Evolutionary conservation across 2,888 invertebrate species (phyloP), one percentile per base, ranked within the genome.

Genomic region (Ichneumon xanthorius): DNA sequence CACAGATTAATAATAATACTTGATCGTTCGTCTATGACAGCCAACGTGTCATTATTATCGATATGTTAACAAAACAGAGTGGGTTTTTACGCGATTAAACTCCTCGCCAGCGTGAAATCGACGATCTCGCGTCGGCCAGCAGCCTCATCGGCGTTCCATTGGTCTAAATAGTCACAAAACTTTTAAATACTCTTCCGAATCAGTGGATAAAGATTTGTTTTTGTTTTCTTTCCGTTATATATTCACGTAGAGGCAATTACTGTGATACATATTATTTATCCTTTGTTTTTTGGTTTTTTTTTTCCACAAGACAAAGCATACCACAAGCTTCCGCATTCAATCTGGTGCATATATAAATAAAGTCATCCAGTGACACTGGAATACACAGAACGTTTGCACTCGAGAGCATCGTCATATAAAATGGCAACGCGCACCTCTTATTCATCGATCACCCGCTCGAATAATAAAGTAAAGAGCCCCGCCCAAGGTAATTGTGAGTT

Each of bases 1-100:
- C 85, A 77, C 85, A 82, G 76, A 67, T 90, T 91, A 88, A 89
- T 90, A 91, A 90, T 90, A 90, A 90, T 92, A 92, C 90, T 91
- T 91, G 87, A 75, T 82, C 73, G 83, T 87, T 86, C 82, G 88
- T 87, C 88, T 83, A 86, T 82, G 87, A 84, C 83, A 88, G 75
- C 68, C 87, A 86, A 84, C 85, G 84, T 82, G 76, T 84, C 80
- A 63, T 86, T 83, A 33, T 77, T 77, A 68, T 40, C 53, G 72
- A 87, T 85, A 82, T 89, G 89, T 88, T 76, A 81, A 88, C 81
- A 89, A 84, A 86, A 76, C 84, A 85, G 40, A 58, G 55, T 16
- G 58, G 70, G 55, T 77, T 30, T 30, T 61, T 61, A 33, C 80
- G 61, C 75, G 45, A 75, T 85, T 50, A 6, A 7, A 40, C 81